Conservation (phyloP, 2,888 invertebrate genomes). For the Chrysolina haemoptera region DNA sequence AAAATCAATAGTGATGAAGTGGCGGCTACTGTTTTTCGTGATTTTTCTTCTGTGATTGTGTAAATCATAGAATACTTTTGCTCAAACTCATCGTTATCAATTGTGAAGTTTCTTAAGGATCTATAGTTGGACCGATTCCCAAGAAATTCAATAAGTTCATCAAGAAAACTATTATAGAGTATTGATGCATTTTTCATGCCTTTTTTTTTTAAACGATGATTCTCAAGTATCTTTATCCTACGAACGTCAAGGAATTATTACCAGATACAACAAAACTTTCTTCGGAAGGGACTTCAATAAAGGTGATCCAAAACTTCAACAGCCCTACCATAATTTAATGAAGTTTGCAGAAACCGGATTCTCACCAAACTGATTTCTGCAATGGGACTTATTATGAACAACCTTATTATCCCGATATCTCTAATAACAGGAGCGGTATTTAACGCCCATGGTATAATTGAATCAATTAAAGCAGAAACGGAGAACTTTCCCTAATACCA, state of each 20-base stretch:
- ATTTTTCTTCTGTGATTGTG: too few relatives aligned
- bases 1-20: too few relatives aligned
- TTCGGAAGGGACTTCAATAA: not conserved
- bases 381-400: slow-evolving; percentile 18
- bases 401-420: slow-evolving; percentile 24
- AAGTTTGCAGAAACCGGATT: slow-evolving; percentile 11
- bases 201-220: too few relatives aligned
- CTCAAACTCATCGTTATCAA: too few relatives aligned
- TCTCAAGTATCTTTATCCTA: too few relatives aligned
- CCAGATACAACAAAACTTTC: not conserved
- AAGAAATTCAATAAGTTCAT: too few relatives aligned
- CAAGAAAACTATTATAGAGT: too few relatives aligned
- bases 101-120: too few relatives aligned
- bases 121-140: too few relatives aligned
- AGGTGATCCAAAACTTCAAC: not conserved
- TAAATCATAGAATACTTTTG: too few relatives aligned
- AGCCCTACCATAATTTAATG: slow-evolving; percentile 8
- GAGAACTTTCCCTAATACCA: slow-evolving; percentile 28
- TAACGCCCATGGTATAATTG: slow-evolving; percentile 23
- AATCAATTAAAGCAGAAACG: slow-evolving; percentile 26
- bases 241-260: not conserved
- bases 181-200: too few relatives aligned
- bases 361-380: not conserved
- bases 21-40: too few relatives aligned
- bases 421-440: slow-evolving; percentile 23